Evolutionary conservation across 53 echinoderm and acorn worm species (phyloP).

Genomic region (Glandiceps talaboti): DNA sequence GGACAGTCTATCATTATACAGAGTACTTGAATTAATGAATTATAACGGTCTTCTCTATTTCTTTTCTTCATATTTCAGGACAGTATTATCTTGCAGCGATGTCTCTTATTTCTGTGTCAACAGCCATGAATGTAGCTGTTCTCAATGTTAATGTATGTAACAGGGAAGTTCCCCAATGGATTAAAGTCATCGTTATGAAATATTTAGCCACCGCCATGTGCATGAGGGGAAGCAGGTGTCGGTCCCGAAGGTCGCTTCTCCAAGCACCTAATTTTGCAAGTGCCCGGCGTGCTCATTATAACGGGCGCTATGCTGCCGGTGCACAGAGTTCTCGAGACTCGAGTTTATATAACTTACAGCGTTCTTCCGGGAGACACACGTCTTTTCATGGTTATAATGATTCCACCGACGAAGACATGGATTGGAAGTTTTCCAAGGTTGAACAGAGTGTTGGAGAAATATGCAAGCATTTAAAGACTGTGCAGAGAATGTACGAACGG

Average conservation of each 20-base stretch:
- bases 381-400: neutral
- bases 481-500: constrained; percentile 31
- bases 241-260: neutral
- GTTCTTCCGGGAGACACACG: neutral
- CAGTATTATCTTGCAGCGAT: constrained; percentile 93
- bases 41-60: too few species aligned
- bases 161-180: constrained; percentile 73
- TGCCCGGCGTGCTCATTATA: neutral
- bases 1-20: too few species aligned
- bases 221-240: neutral
- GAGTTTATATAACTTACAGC: neutral
- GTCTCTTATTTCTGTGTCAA: constrained; percentile 85
- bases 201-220: constrained; percentile 54
- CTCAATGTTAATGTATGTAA: constrained; percentile 84
- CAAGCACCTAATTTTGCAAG: neutral
- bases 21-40: too few species aligned
- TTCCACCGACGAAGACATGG: neutral
- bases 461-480: constrained; percentile 45
- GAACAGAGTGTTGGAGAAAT: constrained; percentile 66
- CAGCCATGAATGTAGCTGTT: constrained; percentile 87
- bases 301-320: neutral
- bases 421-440: constrained; percentile 37
- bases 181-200: constrained; percentile 56
- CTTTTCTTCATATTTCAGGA: constrained; percentile 33
- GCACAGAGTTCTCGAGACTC: neutral